phyloP scores from a whole-genome alignment of 1,140 invertebrate species.

The Drosophila pseudoananassae region DNA sequence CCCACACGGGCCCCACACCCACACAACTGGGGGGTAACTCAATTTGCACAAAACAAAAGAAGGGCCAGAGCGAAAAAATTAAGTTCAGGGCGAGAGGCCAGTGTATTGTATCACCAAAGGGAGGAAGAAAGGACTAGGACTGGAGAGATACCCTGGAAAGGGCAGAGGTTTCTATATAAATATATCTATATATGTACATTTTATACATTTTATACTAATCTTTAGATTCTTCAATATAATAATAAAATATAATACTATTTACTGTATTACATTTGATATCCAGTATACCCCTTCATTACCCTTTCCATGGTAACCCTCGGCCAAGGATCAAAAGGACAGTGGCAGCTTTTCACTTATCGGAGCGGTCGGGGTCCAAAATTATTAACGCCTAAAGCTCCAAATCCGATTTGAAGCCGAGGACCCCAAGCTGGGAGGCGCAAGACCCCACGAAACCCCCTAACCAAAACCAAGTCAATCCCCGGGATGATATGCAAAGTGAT shows the following conservation, averaged over 20 bases:
- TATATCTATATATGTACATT: no score
- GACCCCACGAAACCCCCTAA: neutral
- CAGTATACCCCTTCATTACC: neutral
- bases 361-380: slow-evolving; percentile 68
- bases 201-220: no score
- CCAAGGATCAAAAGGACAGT: slow-evolving; percentile 59
- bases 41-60: slow-evolving; percentile 64
- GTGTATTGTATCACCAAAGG: neutral
- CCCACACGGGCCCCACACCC: neutral
- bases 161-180: no score
- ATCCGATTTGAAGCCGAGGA: slow-evolving; percentile 58
- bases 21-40: slow-evolving; percentile 48
- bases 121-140: no score
- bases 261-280: no score
- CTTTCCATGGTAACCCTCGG: slow-evolving; percentile 18
- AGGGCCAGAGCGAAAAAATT: slow-evolving; percentile 27
- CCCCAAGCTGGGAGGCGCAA: slow-evolving; percentile 18
- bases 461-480: slow-evolving; percentile 9
- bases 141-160: slow-evolving; percentile 6
- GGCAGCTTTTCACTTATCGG: slow-evolving; percentile 69
- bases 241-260: no score
- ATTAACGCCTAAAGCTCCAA: slow-evolving; percentile 77
- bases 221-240: no score
- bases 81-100: slow-evolving; percentile 6
- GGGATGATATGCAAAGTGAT: slow-evolving; percentile 39